Evolutionary conservation across 1,140 invertebrate species (phyloP), one percentile per base, ranked within the genome.

Genomic region (Drosophila pectinifera): DNA sequence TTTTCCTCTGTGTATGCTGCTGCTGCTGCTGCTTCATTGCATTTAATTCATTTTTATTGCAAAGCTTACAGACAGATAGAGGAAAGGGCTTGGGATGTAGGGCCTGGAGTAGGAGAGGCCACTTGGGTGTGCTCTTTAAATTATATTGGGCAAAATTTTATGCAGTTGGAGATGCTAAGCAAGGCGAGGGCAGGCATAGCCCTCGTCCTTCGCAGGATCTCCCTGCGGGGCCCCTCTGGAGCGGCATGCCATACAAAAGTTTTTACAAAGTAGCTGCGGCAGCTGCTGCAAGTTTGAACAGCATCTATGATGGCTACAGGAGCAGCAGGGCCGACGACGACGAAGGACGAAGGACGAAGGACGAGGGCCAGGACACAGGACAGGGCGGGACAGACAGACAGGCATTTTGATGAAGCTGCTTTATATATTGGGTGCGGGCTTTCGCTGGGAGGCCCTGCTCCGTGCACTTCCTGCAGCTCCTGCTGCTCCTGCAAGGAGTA

Each of bases 11-110:
- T 68, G 59, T 8, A 11, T 10, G 5, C 20, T 51, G 45, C 45
- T 59, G 39, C 54, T 78, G 76, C n/a, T n/a, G n/a, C 80, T 78
- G 77, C 84, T 89, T 89, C 84, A 89, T 89, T 89, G 84, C 84
- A 89, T 89, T 89, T 89, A 89, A 89, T 89, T 89, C 84, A 89
- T 89, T 89, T 89, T 89, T 89, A 89, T 89, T 89, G 84, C 84
- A 84, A 72, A 88, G 83, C 83, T 86, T 73, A 86, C 83, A 83
- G 72, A 88, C 79, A 86, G 83, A 80, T 77, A 88, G 65, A 54
- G 53, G 48, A 24, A 78, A 54, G 73, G 68, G 51, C 56, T 57
- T 39, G 41, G 69, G 67, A 62, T 68, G 46, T 54, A 31, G 11
- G 16, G 58, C n/a, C 18, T 14, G 43, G 55, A 54, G 54, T 53